phyloP scores from a whole-genome alignment of 1,140 invertebrate species.

The Achatina immaculata region DNA sequence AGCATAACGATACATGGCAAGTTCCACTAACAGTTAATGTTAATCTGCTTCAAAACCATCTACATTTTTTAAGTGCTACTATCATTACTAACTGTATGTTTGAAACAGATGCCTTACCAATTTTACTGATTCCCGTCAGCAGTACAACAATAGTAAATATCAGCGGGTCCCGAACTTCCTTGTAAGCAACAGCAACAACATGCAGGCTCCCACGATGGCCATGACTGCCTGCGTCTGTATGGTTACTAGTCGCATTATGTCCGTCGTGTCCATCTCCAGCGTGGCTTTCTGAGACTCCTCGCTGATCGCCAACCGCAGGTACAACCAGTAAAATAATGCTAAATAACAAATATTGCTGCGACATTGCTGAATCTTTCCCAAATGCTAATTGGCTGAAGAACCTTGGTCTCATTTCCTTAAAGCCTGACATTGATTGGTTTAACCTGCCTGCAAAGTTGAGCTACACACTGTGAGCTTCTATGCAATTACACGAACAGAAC shows the following conservation, averaged over 20 bases:
- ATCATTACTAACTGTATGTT: no score
- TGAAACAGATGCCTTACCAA: conserved; percentile 54
- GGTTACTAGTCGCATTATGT: background rate
- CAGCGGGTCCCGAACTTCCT: conserved; percentile 54
- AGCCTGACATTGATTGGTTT: no score
- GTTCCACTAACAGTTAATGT: no score
- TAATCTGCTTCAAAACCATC: no score
- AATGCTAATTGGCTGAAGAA: background rate
- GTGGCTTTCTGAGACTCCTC: no score
- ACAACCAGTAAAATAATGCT: background rate
- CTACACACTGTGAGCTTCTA: no score
- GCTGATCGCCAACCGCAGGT: background rate
- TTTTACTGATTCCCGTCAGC: conserved; percentile 58
- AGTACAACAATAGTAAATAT: conserved; percentile 58
- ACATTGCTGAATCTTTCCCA: background rate
- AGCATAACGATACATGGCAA: no score
- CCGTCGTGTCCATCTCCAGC: background rate
- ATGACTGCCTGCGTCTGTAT: background rate
- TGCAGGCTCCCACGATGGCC: conserved; percentile 47
- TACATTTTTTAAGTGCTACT: no score
- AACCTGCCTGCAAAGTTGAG: no score
- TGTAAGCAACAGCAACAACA: conserved; percentile 49
- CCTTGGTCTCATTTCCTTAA: background rate
- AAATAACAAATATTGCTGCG: background rate
- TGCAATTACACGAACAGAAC: no score